Evolutionary conservation across 1,140 invertebrate genomes (phyloP).

Genomic region (Fragariocoptes setiger): DNA sequence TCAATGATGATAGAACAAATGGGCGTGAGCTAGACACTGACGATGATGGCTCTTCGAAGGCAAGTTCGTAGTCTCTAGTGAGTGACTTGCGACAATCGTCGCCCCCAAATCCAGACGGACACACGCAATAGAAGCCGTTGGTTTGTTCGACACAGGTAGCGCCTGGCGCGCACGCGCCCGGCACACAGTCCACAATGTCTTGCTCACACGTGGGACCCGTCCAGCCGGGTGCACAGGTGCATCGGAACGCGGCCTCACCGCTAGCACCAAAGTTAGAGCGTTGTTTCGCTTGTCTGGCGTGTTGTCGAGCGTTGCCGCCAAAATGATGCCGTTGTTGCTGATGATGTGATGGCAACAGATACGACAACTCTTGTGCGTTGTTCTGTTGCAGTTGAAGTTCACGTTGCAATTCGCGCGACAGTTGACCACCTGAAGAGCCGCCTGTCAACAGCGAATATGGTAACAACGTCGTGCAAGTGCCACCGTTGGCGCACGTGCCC

Average conservation of each 20-base stretch:
- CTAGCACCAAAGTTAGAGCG: too few species aligned
- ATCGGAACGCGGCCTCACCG: constrained; percentile 31
- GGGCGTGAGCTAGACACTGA: too few species aligned
- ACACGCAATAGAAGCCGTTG: constrained; percentile 69
- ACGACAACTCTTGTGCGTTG: too few species aligned
- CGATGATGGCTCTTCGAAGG: constrained; percentile 49
- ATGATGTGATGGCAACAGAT: too few species aligned
- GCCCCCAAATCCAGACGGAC: constrained; percentile 77
- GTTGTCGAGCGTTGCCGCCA: too few species aligned
- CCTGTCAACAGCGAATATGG: too few species aligned
- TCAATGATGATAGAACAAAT: too few species aligned
- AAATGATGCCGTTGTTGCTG: too few species aligned
- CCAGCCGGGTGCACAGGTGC: constrained; percentile 48
- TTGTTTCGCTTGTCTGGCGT: too few species aligned
- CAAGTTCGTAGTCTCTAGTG: constrained; percentile 75
- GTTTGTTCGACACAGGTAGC: constrained; percentile 74
- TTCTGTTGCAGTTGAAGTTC: too few species aligned
- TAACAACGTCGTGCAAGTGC: constrained; percentile 50
- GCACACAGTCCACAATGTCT: constrained; percentile 65
- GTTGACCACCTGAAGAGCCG: too few species aligned
- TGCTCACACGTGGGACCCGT: constrained; percentile 62
- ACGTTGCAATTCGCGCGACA: too few species aligned
- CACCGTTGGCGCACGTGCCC: constrained; percentile 54
- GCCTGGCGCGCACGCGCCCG: constrained; percentile 68
- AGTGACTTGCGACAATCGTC: constrained; percentile 83